phyloP scores from a whole-genome alignment of 2,888 invertebrate species.

The Lottia scabra region DNA sequence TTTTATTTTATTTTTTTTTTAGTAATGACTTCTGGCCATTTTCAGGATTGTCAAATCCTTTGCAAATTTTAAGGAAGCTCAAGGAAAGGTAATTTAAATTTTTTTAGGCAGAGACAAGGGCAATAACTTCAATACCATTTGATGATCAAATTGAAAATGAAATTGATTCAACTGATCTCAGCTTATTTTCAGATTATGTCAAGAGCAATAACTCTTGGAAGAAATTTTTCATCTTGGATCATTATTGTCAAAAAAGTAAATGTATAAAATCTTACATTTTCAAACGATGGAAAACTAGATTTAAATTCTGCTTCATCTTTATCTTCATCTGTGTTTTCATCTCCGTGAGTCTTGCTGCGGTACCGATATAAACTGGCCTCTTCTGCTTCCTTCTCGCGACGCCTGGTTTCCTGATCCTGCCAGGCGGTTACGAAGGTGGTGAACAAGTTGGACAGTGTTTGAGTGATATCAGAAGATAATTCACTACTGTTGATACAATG shows the following conservation, averaged over 20 bases:
- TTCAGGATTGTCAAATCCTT: too few species aligned
- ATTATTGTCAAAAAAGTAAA: too few species aligned
- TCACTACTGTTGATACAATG: constrained; percentile 73
- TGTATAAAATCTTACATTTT: constrained; percentile 49
- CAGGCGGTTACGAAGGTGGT: constrained; percentile 77
- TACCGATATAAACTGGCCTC: constrained; percentile 77
- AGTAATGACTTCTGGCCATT: too few species aligned
- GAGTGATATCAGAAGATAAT: constrained; percentile 38
- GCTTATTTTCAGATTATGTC: neutral
- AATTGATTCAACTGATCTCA: too few species aligned
- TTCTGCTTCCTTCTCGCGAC: constrained; percentile 78
- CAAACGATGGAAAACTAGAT: constrained; percentile 68
- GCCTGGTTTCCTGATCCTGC: constrained; percentile 81
- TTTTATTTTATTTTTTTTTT: too few species aligned
- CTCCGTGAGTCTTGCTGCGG: constrained; percentile 60
- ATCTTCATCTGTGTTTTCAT: constrained; percentile 67
- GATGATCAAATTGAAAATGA: too few species aligned
- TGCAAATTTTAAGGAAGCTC: too few species aligned
- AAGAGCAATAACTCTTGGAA: too few species aligned
- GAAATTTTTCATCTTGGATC: too few species aligned
- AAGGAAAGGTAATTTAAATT: too few species aligned
- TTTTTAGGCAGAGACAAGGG: too few species aligned
- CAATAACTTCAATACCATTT: too few species aligned
- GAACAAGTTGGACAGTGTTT: constrained; percentile 48
- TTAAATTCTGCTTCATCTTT: constrained; percentile 62